phyloP scores from a whole-genome alignment of 1,140 invertebrate species.

The Hycleus phaleratus region DNA sequence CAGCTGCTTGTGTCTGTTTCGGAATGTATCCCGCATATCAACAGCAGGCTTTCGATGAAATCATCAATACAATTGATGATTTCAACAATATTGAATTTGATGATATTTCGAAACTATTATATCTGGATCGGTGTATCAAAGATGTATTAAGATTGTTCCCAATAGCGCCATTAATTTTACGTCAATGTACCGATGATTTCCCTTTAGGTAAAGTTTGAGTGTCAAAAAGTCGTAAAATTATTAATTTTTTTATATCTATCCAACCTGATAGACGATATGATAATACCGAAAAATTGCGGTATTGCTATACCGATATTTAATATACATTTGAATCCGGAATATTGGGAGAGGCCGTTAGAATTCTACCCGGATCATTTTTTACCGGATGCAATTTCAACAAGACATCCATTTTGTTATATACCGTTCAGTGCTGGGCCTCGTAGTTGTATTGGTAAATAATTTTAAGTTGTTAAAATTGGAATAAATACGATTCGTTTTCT shows the following conservation, averaged over 20 bases:
- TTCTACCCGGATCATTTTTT: slow-evolving; percentile 66
- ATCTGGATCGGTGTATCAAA: slow-evolving; percentile 16
- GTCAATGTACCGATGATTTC: slow-evolving; percentile 5
- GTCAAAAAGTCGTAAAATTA: background rate
- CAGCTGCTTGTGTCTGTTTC: background rate
- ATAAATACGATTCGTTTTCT: background rate
- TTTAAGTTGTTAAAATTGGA: background rate
- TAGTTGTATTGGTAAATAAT: slow-evolving; percentile 54
- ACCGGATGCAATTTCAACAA: slow-evolving; percentile 42
- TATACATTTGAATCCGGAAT: background rate
- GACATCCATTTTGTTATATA: slow-evolving; percentile 49
- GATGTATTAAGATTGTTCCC: slow-evolving; percentile 11
- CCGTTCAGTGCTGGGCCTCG: slow-evolving; percentile 53
- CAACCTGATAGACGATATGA: background rate
- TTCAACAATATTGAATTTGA: background rate
- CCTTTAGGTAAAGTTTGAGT: slow-evolving; percentile 27
- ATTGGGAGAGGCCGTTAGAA: slow-evolving; percentile 16
- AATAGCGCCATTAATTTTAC: slow-evolving; percentile 9
- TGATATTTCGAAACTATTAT: slow-evolving; percentile 1
- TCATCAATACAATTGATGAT: background rate
- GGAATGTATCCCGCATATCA: background rate
- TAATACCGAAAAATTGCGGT: background rate
- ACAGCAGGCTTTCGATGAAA: background rate
- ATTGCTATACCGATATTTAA: background rate
- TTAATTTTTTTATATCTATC: background rate